phyloP scores from a whole-genome alignment of 2,888 invertebrate species.

The Cerastis leucographa region DNA sequence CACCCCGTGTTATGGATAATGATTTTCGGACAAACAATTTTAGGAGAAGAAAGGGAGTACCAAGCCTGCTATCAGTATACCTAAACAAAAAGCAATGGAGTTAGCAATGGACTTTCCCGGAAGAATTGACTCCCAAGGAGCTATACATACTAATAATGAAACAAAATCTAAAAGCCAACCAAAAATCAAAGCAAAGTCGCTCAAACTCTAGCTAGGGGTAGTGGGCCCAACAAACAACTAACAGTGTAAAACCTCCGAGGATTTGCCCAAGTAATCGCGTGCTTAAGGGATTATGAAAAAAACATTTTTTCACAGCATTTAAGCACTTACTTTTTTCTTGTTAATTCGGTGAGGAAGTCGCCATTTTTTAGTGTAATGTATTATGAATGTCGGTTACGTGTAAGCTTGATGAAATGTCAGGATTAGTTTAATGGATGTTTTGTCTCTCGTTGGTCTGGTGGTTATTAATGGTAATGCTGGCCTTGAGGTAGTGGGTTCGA shows the following conservation, averaged over 20 bases:
- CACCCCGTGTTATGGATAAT: no score
- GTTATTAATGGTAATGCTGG: background rate
- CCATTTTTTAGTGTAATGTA: conserved; percentile 12
- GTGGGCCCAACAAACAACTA: conserved; percentile 29
- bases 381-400: background rate
- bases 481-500: background rate
- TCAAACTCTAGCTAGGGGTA: conserved; percentile 5
- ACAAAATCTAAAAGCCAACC: conserved; percentile 3
- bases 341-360: conserved; percentile 25
- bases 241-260: conserved; percentile 16
- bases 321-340: conserved; percentile 39
- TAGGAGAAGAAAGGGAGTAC: no score
- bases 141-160: conserved; percentile 8
- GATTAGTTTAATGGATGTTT: conserved; percentile 9
- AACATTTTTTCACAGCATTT: conserved; percentile 46
- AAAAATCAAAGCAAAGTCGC: conserved; percentile 18
- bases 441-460: no score
- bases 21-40: no score
- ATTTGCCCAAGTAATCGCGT: conserved; percentile 29
- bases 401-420: background rate
- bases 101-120: background rate
- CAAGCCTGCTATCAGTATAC: no score
- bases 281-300: conserved; percentile 57
- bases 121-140: conserved; percentile 1
- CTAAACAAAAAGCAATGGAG: no score